These are phyloP conservation scores for Helicoverpa armigera DNA, from an alignment of 1,140 invertebrate genomes.

Conservation along the genomic window DNA sequence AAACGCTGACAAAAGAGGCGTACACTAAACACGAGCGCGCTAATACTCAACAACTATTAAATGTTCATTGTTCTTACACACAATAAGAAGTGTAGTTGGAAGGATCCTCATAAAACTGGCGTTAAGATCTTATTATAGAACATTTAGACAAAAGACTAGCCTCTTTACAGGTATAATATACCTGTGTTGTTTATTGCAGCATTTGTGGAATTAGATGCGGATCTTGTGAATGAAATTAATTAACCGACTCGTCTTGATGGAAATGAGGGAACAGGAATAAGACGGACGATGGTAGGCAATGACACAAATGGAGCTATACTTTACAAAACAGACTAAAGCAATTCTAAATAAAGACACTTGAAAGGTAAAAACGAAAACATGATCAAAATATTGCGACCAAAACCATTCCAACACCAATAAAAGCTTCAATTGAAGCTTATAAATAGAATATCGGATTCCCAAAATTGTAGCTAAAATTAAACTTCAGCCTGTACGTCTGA, in stretches of 20 bases:
- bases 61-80: slow-evolving; percentile 41
- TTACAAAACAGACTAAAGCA: background rate
- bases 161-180: slow-evolving; percentile 38
- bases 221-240: slow-evolving; percentile 40
- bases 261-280: background rate
- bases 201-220: slow-evolving; percentile 33
- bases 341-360: background rate
- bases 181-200: slow-evolving; percentile 27
- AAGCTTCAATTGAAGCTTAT: background rate
- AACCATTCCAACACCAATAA: too few species aligned
- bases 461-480: background rate
- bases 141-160: slow-evolving; percentile 47
- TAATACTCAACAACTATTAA: slow-evolving; percentile 48
- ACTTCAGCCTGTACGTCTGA: background rate
- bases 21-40: background rate
- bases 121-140: slow-evolving; percentile 50
- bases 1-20: slow-evolving; percentile 26
- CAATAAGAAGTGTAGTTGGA: slow-evolving; percentile 47
- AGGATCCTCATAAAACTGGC: slow-evolving; percentile 43
- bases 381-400: too few species aligned
- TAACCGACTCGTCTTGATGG: background rate
- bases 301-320: background rate
- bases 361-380: background rate
- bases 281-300: background rate
- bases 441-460: background rate